Percentiles rank a stretch among this genome's conserved stretches.
phyloP scores from a whole-genome alignment of 2,113 vertebrate genomes.

The Mus pahari region DNA sequence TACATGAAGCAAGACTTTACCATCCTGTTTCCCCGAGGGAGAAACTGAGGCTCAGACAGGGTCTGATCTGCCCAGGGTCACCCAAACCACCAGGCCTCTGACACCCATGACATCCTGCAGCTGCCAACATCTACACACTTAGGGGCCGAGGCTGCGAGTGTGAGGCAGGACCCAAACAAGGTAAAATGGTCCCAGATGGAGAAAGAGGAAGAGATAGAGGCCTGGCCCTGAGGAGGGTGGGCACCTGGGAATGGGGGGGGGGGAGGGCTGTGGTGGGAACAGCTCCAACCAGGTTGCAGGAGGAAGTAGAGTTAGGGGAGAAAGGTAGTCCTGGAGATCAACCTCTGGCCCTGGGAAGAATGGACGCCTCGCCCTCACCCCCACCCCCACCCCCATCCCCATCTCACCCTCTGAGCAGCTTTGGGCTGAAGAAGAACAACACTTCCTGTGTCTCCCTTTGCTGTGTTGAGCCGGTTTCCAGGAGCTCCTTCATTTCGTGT shows the following conservation, averaged over 20 bases:
- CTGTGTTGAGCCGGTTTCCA: too few relatives aligned
- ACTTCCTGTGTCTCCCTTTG: accelerated
- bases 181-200: background rate
- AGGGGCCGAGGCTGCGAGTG: background rate
- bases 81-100: too few relatives aligned
- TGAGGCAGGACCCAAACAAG: background rate
- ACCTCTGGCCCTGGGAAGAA: background rate
- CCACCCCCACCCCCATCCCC: accelerated
- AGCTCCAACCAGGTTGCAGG: background rate
- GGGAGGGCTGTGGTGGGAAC: background rate
- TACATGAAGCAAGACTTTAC: background rate
- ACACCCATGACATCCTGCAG: background rate
- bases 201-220: background rate
- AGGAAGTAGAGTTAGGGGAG: background rate
- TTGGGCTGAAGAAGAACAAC: background rate
- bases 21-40: background rate
- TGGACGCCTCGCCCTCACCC: accelerated
- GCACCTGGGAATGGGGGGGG: too few relatives aligned
- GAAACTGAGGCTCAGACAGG: background rate
- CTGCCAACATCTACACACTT: background rate
- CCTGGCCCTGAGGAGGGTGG: background rate
- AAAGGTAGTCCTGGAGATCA: background rate
- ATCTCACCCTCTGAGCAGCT: background rate
- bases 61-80: background rate
- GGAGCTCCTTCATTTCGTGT: background rate